Conservation (phyloP, 1,140 invertebrate genomes). For the Drosophila ficusphila region DNA sequence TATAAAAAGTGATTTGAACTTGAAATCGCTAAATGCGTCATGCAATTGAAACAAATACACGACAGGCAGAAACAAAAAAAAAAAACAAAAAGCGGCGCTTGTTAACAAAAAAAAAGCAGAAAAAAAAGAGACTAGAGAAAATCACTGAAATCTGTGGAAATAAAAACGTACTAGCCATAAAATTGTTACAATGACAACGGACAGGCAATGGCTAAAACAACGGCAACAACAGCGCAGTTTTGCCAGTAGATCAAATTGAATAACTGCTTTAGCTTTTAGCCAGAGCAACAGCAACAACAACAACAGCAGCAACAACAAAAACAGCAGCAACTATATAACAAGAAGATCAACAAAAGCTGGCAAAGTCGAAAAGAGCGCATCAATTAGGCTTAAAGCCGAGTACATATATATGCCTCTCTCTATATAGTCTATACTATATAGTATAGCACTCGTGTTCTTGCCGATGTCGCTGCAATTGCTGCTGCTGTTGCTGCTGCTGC, state of each 20-base stretch:
- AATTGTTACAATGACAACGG: constrained; percentile 69
- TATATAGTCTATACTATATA: constrained; percentile 1
- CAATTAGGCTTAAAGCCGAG: constrained; percentile 37
- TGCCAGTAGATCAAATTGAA: constrained; percentile 53
- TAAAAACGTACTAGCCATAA: constrained; percentile 71
- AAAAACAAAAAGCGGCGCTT: constrained; percentile 17
- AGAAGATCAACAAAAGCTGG: constrained; percentile 38
- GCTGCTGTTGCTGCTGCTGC: constrained; percentile 9
- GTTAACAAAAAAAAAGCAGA: constrained; percentile 17
- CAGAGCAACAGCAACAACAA: background rate
- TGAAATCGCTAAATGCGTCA: constrained; percentile 69
- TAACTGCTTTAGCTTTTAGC: constrained; percentile 39
- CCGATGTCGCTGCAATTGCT: constrained; percentile 9
- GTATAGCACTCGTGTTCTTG: constrained; percentile 17
- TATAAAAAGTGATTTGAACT: constrained; percentile 69
- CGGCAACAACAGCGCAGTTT: constrained; percentile 20
- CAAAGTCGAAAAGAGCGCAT: constrained; percentile 21
- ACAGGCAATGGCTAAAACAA: constrained; percentile 47
- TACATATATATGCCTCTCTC: background rate
- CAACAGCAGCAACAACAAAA: constrained; percentile 11
- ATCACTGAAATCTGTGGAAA: constrained; percentile 48
- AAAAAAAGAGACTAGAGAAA: constrained; percentile 34
- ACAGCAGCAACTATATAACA: constrained; percentile 14
- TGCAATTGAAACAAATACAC: constrained; percentile 54
- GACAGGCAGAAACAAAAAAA: constrained; percentile 17